Base-by-base conservation (phyloP, 2,113 vertebrate genomes). In the Sinocyclocheilus anshuiensis region DNA sequence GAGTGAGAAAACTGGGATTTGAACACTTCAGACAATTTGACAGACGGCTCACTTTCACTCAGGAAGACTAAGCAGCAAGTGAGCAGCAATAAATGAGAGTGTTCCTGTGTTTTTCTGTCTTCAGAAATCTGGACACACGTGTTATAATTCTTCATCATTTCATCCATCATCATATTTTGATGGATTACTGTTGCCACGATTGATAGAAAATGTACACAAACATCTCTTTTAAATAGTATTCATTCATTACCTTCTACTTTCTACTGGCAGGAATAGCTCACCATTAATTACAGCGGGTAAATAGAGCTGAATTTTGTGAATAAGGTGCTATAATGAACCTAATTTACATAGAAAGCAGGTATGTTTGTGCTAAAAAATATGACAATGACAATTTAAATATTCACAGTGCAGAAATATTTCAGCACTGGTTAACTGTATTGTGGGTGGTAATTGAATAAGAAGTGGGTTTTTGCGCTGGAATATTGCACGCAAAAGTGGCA, bases 31-130 rank as follows among this genome's bases (percentile, higher is more conserved):
- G 50, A 87, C 75, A 45, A 16, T 78, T 61, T 79, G 45, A 86
- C 79, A 88, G 84, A 84, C 63, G 55, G 72, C 69, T 53, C 36
- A 33, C 65, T 45, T 26, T 45, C 74, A 42, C 77, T 69, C 42
- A 86, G 85, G 69, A 78, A 18, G 20, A 26, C 50, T 87, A 67
- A 53, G 77, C 48, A 63, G 33, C 77, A 83, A 71, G 13, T 42
- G 45, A 74, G 75, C 71, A 88, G 83, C 18, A 85, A 83, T n/a
- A 36, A 61, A 83, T 57, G 42, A 71, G 29, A 39, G 36, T n/a
- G 10, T 74, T 42, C 20, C 36, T 42, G 29, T 18, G 65, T 33
- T 69, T 67, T 29, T 29, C 63, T 67, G 67, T 22, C 4, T 39
- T 72, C 18, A 72, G 36, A 6, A 42, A 50, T 48, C 42, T 16